These are phyloP conservation scores for Ifrita kowaldi DNA, from an alignment of 2,113 vertebrate genomes.

Conservation along the genomic window DNA sequence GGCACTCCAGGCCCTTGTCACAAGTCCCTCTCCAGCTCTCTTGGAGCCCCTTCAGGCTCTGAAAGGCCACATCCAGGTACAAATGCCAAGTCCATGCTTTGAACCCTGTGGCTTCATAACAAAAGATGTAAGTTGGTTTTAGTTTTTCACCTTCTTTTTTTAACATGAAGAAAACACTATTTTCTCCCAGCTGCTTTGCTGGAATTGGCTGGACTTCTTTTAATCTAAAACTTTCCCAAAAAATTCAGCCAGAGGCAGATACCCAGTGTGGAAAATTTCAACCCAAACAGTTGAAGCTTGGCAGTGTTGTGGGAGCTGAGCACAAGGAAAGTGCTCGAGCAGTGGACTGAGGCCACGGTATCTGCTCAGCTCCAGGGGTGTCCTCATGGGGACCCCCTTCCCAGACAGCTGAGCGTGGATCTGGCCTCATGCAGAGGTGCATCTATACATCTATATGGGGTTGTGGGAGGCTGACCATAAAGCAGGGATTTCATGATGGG, in stretches of 20 bases:
- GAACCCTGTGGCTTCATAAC: neutral
- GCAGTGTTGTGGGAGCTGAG: neutral
- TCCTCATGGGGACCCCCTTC: neutral
- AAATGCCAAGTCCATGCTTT: neutral
- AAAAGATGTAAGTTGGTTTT: neutral
- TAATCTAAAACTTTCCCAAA: neutral
- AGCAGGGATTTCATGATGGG: neutral
- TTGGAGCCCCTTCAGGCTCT: neutral
- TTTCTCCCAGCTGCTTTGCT: neutral
- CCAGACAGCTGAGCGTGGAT: neutral
- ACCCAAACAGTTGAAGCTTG: conserved; percentile 8
- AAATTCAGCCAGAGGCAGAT: neutral
- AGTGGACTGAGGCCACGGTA: neutral
- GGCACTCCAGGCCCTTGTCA: neutral
- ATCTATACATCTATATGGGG: rapidly evolving
- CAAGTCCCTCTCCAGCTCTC: neutral
- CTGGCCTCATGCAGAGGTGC: neutral
- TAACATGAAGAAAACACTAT: neutral
- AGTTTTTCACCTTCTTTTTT: neutral
- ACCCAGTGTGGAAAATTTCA: conserved; percentile 33
- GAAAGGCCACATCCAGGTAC: neutral
- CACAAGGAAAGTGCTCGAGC: neutral
- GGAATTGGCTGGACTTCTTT: neutral
- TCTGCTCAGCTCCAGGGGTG: neutral
- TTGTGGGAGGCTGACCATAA: neutral